A percentile compares a stretch with the other conserved stretches of the same genome.
phyloP scores from a whole-genome alignment of 2,888 invertebrate genomes.

The Atherix ibis region DNA sequence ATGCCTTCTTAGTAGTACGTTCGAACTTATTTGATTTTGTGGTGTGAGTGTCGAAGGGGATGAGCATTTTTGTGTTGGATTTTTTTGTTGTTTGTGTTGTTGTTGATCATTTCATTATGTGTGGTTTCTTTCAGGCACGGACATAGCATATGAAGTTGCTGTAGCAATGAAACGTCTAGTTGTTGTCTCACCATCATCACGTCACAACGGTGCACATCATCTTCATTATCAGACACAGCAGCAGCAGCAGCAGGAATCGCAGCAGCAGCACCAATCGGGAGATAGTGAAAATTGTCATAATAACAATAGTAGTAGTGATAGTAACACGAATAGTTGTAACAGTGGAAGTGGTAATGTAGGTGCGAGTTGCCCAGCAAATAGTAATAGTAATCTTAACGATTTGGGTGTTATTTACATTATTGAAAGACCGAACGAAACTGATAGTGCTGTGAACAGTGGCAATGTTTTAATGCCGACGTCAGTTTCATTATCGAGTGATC shows the following conservation, averaged over 20 bases:
- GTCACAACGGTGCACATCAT: slow-evolving; percentile 11
- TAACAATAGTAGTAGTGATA: slow-evolving; percentile 6
- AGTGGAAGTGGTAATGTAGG: slow-evolving; percentile 10
- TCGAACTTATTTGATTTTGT: no score
- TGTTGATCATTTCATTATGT: slow-evolving; percentile 5
- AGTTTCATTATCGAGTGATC: slow-evolving; percentile 8
- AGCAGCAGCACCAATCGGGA: background rate
- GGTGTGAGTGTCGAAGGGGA: no score
- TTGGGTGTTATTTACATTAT: no score
- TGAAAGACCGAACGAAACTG: no score
- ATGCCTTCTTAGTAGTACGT: no score
- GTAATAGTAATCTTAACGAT: no score
- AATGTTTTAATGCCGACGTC: background rate
- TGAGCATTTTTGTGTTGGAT: no score
- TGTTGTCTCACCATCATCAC: slow-evolving; percentile 12
- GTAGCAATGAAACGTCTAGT: slow-evolving; percentile 14
- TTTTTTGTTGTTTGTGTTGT: slow-evolving; percentile 6
- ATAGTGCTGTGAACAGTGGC: background rate
- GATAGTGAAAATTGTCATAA: slow-evolving; percentile 11
- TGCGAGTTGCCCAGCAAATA: no score
- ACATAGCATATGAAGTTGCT: slow-evolving; percentile 13
- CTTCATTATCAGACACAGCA: slow-evolving; percentile 6
- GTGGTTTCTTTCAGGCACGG: slow-evolving; percentile 10
- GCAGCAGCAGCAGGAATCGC: slow-evolving; percentile 2
- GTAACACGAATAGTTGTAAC: slow-evolving; percentile 10